These are phyloP conservation scores for Rhinopithecus roxellana DNA, from an alignment of 2,113 vertebrate genomes.

Conservation along the genomic window DNA sequence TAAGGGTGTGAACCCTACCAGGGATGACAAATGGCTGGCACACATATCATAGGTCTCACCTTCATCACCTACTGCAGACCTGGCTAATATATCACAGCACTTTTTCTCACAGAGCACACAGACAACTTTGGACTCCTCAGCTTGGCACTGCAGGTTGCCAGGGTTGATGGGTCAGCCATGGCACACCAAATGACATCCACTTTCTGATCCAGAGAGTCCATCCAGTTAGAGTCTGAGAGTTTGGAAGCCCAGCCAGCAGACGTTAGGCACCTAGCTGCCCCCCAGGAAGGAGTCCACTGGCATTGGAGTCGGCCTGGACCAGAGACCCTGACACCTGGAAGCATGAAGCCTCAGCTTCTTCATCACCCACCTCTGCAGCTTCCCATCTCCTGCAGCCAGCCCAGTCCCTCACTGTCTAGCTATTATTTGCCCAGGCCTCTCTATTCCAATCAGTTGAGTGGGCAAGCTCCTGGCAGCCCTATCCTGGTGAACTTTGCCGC, in stretches of 20 bases:
- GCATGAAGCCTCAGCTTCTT: neutral
- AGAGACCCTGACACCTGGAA: neutral
- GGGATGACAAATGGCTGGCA: neutral
- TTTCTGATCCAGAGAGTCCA: neutral
- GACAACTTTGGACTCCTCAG: no score
- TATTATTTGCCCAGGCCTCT: no score
- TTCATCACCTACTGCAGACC: neutral
- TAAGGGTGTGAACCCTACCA: neutral
- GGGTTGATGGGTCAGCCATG: neutral
- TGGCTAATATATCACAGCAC: neutral
- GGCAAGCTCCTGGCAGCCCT: neutral
- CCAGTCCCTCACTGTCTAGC: neutral
- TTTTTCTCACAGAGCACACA: neutral
- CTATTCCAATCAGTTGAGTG: neutral
- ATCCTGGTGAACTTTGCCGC: neutral
- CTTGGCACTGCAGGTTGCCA: neutral
- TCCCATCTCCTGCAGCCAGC: neutral
- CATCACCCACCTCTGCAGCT: no score
- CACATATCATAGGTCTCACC: accelerated
- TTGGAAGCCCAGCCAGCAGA: neutral
- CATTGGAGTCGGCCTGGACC: neutral
- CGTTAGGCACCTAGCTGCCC: neutral
- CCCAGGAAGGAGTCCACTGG: neutral
- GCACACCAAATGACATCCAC: neutral
- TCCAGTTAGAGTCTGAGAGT: neutral